Base-by-base conservation (phyloP, 2,888 invertebrate genomes). In the Patella ulyssiponensis region DNA sequence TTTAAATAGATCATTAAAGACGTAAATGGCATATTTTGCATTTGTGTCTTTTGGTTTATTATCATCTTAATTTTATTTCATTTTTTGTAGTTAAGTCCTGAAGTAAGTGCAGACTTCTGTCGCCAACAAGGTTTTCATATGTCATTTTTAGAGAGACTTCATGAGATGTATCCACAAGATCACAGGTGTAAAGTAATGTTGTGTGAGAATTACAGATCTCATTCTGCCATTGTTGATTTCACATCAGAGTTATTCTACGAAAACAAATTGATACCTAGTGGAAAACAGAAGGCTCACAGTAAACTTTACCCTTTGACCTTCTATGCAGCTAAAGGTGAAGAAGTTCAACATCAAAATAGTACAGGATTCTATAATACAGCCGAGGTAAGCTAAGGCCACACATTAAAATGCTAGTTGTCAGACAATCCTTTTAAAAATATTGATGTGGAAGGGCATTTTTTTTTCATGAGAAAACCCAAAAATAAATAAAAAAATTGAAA, bases 221-320 rank as follows among this genome's bases (percentile, higher is more conserved):
- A 96, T 91, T 94, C 95, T 85, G 95, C 95, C 53, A 96, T 96
- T 79, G 95, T 96, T 27, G 94, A 94, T 90, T 95, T 95, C 88
- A 96, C 96, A 0, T 96, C 96, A 0, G 95, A 95, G 85, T 93
- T 95, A 4, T 96, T 96, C 90, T 96, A 96, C 90, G 95, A 95
- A 78, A 95, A 95, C 84, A 94, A 95, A 86, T 92, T 96, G 74
- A 93, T 95, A 74, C 94, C 96, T 17, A 95, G 95, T 75, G 95
- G 95, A 33, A 94, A 94, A 83, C 94, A 95, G 86, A 94, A 95
- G 0, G 92, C 93, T 1, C 96, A 96, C 89, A 94, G 94, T 27
- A 93, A 93, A 70, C 94, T 94, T 87, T 94, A 94, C 88, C 96
- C 96, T 0, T 92, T 96, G 12, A 95, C 95, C 7, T 96, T 96